A percentile compares a stretch with the other conserved stretches of the same genome.
Conservation (phyloP, 2,888 invertebrate species). For the Metopia argyrocephala region DNA sequence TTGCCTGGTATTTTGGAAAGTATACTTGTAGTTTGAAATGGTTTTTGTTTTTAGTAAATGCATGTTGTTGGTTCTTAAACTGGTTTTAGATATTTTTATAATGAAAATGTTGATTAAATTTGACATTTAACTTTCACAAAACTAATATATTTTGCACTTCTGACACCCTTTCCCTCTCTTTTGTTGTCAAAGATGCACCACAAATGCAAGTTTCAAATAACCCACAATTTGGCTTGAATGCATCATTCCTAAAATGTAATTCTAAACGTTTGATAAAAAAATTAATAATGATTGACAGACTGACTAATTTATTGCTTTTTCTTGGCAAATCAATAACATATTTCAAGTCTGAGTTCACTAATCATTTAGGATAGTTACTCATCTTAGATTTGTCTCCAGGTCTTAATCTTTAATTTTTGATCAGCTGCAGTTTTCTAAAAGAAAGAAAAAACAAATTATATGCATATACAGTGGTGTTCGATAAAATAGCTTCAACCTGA, state of each 20-base stretch:
- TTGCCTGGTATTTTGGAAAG: constrained; percentile 67
- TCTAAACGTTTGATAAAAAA: background rate
- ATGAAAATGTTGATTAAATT: constrained; percentile 53
- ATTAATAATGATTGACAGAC: background rate
- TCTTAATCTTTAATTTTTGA: background rate
- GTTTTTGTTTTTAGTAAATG: background rate
- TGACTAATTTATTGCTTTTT: background rate
- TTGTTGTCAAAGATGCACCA: constrained; percentile 17
- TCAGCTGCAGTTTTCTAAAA: too few species aligned
- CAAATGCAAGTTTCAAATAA: constrained; percentile 48
- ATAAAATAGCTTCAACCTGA: too few species aligned
- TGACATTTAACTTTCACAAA: constrained; percentile 60
- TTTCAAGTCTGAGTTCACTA: background rate
- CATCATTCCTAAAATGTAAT: background rate
- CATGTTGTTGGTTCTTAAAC: constrained; percentile 27
- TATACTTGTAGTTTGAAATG: constrained; percentile 17
- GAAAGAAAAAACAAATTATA: too few species aligned
- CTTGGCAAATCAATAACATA: background rate
- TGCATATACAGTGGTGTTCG: too few species aligned
- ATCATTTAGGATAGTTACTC: background rate
- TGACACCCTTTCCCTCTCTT: background rate
- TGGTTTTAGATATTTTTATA: constrained; percentile 40
- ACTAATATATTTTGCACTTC: constrained; percentile 13
- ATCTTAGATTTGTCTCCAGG: background rate
- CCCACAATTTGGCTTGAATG: background rate